A percentile compares a stretch with the other conserved stretches of the same genome.
These are phyloP conservation scores for Myotis pilosus DNA, from an alignment of 2,797 vertebrate genomes.

Conservation along the genomic window DNA sequence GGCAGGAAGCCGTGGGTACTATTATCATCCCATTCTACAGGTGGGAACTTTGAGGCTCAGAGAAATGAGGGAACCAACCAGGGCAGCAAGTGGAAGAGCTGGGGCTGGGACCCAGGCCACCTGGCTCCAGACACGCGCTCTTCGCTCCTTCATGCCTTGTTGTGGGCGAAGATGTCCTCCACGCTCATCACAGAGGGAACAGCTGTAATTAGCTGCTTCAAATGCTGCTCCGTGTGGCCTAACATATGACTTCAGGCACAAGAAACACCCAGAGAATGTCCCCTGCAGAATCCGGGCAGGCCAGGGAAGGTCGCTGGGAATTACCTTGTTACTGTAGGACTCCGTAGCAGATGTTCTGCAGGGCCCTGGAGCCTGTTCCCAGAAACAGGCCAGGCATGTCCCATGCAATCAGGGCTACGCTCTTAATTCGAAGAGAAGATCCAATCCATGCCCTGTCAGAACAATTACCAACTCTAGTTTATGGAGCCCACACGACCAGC, in stretches of 20 bases:
- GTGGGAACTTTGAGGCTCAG: background rate
- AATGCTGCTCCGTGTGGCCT: background rate
- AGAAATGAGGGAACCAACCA: background rate
- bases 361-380: background rate
- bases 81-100: background rate
- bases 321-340: background rate
- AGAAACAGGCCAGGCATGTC: background rate
- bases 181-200: rapidly evolving
- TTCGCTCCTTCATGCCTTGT: rapidly evolving
- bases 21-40: background rate
- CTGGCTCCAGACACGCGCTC: too few species aligned
- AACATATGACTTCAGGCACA: background rate
- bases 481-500: background rate
- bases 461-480: background rate
- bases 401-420: background rate
- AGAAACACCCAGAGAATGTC: background rate
- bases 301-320: background rate
- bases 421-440: constrained; percentile 15
- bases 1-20: background rate
- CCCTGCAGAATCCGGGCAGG: background rate
- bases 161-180: rapidly evolving
- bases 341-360: background rate
- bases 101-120: background rate
- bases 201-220: rapidly evolving
- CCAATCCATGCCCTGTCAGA: background rate